phyloP scores from a whole-genome alignment of 2,797 vertebrate species.

The Thripadectes ignobilis region DNA sequence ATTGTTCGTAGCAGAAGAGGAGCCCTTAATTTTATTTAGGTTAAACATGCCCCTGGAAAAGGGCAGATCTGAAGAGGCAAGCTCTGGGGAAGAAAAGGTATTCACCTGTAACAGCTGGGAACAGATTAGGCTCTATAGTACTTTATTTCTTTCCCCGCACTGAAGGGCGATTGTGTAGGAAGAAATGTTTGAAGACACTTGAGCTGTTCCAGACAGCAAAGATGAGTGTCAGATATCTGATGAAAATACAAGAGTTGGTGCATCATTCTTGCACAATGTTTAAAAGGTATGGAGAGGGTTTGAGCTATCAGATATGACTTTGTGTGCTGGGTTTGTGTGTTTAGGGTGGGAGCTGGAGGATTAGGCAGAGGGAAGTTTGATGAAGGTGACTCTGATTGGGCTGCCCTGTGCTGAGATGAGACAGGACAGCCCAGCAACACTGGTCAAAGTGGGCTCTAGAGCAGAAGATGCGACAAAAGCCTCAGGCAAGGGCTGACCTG shows the following conservation, averaged over 20 bases:
- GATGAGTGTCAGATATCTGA: not conserved
- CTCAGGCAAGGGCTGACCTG: not conserved
- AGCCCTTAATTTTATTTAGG: conserved; percentile 2
- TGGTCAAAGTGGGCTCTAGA: not conserved
- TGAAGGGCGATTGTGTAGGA: not conserved
- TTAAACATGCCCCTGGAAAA: not conserved
- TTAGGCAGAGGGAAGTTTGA: not conserved
- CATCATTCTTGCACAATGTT: not conserved
- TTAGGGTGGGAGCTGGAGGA: not conserved
- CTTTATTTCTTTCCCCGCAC: not conserved
- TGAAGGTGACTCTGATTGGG: not conserved
- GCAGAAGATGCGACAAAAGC: fast-evolving
- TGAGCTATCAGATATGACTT: not conserved
- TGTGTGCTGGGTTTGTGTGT: not conserved
- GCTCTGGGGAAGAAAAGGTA: not conserved
- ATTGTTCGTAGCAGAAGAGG: not conserved
- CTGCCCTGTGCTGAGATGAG: not conserved
- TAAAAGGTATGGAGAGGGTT: not conserved
- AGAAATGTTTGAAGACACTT: not conserved
- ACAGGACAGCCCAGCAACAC: not conserved
- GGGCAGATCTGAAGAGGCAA: not conserved
- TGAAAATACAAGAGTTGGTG: not conserved
- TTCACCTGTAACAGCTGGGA: not conserved
- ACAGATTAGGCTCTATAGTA: not conserved
- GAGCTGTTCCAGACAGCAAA: not conserved